A percentile compares a stretch with the other conserved stretches of the same genome.
Conservation (phyloP, 2,888 invertebrate genomes). For the Phanerotoma sp. region DNA sequence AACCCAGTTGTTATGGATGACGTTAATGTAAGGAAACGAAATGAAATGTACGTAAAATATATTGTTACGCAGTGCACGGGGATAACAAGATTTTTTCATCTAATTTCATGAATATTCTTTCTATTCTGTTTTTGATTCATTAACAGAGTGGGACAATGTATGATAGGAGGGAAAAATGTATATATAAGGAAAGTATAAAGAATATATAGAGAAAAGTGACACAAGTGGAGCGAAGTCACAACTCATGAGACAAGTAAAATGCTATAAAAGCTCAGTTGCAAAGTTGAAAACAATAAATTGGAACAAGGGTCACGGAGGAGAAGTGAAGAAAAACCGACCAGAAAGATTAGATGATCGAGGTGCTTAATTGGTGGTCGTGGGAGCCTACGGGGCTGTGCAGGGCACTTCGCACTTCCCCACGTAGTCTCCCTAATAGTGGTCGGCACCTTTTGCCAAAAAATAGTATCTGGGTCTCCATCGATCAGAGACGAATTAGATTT, state of each 20-base stretch:
- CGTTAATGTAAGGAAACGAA: too few species aligned
- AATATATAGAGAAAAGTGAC: conserved; percentile 1
- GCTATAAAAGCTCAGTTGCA: conserved; percentile 17
- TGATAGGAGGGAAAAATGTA: too few species aligned
- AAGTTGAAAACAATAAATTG: conserved; percentile 14
- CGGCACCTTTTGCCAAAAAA: conserved; percentile 26
- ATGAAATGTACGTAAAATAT: too few species aligned
- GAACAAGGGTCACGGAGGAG: neutral
- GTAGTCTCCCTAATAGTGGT: conserved; percentile 36
- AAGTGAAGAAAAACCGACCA: conserved; percentile 19
- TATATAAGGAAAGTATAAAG: neutral
- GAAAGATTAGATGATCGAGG: conserved; percentile 54
- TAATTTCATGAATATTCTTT: too few species aligned
- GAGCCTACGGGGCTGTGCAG: conserved; percentile 55
- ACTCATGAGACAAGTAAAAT: conserved; percentile 12
- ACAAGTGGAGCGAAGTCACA: conserved; percentile 11
- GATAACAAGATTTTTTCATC: too few species aligned
- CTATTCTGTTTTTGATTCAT: too few species aligned
- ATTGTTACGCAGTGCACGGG: too few species aligned
- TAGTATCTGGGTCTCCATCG: conserved; percentile 30
- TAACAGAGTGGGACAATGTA: too few species aligned
- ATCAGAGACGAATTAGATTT: conserved; percentile 32
- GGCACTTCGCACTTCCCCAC: conserved; percentile 50
- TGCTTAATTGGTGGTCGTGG: conserved; percentile 50
- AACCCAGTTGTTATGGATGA: too few species aligned